phyloP scores from a whole-genome alignment of 1,140 invertebrate genomes.

The Nephotettix cincticeps region DNA sequence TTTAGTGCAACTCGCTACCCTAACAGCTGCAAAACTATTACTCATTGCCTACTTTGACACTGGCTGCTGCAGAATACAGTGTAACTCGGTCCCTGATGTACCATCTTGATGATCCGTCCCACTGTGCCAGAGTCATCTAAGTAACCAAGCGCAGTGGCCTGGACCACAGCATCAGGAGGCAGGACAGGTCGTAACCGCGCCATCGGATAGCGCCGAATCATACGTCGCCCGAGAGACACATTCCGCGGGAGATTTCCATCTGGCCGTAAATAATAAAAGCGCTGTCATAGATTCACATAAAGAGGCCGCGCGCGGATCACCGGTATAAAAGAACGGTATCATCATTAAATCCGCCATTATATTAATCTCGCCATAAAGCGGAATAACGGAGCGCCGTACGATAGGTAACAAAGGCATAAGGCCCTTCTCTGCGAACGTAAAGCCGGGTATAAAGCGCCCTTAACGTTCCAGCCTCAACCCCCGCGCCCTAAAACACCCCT shows the following conservation, averaged over 20 bases:
- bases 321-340: slow-evolving; percentile 10
- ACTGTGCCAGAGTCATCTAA: no score
- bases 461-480: slow-evolving; percentile 5
- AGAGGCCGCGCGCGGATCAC: neutral
- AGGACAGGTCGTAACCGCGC: no score
- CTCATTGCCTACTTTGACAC: no score
- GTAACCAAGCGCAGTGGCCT: no score
- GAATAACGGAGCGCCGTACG: neutral
- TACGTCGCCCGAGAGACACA: neutral
- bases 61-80: no score
- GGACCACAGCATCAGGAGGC: no score
- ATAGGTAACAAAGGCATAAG: slow-evolving; percentile 1
- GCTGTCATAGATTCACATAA: slow-evolving; percentile 5
- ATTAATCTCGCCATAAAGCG: slow-evolving; percentile 7
- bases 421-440: neutral
- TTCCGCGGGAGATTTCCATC: neutral
- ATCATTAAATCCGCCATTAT: slow-evolving; percentile 12
- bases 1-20: no score
- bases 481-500: neutral
- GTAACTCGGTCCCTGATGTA: no score
- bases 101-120: no score
- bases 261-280: slow-evolving; percentile 10
- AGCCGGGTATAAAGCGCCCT: slow-evolving; percentile 8
- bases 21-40: no score
- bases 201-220: no score